Evolutionary conservation across 2,888 invertebrate genomes (phyloP), one percentile per base, ranked within the genome.

Genomic region (Drosophila ezoana): DNA sequence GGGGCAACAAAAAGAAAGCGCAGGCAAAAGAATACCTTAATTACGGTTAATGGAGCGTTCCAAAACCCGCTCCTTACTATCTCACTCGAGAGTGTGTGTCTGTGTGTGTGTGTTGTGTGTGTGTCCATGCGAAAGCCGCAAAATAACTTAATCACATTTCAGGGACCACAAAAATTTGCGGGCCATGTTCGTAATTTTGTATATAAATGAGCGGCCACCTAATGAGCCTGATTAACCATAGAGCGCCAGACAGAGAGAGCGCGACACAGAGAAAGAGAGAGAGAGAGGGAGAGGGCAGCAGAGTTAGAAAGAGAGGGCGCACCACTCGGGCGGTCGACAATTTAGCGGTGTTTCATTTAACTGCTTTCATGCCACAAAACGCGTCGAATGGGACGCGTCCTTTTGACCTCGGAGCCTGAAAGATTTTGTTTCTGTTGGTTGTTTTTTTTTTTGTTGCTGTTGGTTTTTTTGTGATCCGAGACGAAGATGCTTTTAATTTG

Each of bases 1-100:
- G 62, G 28, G 32, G 35, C 53, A 41, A 68, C 69, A 73, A 85
- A 83, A 89, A 78, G 78, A 89, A 87, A 83, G 84, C 83, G 75
- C 80, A 82, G 72, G 73, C 80, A 74, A 76, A 77, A 79, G 85
- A 89, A 87, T 81, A 82, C 89, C 87, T 90, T 90, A 90, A 90
- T 90, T 90, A 90, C 90, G 89, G 90, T 90, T 90, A 90, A 90
- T 90, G 90, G 90, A 90, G 90, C 90, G 86, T 89, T 81, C 82
- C 59, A 74, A 76, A 79, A 79, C 54, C 53, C 66, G 62, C 49
- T 38, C 33, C 38, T 58, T 33, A 32, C 61, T 66, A 40, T 53
- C 59, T 48, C 47, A 41, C 54, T 53, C 32, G 23, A 20, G 32
- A 35, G 45, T 43, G 14, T 52, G 43, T 32, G 40, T 64, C 49